Evolutionary conservation across 2,888 invertebrate genomes (phyloP).

Genomic region (Lithophane socia): DNA sequence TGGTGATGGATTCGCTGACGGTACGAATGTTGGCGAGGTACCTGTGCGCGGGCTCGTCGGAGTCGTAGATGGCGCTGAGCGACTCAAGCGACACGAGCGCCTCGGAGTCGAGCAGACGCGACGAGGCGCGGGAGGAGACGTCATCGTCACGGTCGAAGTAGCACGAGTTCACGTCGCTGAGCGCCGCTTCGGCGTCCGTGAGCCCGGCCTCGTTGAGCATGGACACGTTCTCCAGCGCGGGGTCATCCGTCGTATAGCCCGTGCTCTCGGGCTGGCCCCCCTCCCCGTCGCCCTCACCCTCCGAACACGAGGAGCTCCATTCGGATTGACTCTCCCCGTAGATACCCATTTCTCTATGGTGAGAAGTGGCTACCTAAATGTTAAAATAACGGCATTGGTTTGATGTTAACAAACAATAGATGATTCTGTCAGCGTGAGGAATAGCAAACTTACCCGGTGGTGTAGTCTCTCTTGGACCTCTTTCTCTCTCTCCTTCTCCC

Average conservation of each 20-base stretch:
- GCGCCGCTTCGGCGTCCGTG: constrained; percentile 96
- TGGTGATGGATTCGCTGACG: constrained; percentile 94
- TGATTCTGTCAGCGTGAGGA: background rate
- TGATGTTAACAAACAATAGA: background rate
- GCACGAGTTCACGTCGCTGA: constrained; percentile 96
- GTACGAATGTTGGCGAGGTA: constrained; percentile 94
- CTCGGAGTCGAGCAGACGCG: constrained; percentile 94
- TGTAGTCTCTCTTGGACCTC: constrained; percentile 83
- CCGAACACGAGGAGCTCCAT: constrained; percentile 93
- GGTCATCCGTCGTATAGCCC: constrained; percentile 97
- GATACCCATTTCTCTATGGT: constrained; percentile 84
- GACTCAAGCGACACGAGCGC: constrained; percentile 95
- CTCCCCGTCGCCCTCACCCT: constrained; percentile 88
- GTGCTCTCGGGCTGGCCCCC: constrained; percentile 92
- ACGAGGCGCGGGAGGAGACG: constrained; percentile 95
- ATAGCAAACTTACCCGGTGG: constrained; percentile 78
- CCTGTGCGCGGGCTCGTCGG: constrained; percentile 91
- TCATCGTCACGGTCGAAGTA: constrained; percentile 94
- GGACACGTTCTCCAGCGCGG: constrained; percentile 95
- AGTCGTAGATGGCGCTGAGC: constrained; percentile 95
- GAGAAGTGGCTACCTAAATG: constrained; percentile 81
- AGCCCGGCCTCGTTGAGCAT: constrained; percentile 96
- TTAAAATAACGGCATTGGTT: constrained; percentile 3
- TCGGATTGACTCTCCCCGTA: constrained; percentile 94
- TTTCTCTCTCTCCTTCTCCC: constrained; percentile 84